Evolutionary conservation across 2,888 invertebrate species (phyloP), one percentile per base, ranked within the genome.

Genomic region (Argynnis bischoffii): DNA sequence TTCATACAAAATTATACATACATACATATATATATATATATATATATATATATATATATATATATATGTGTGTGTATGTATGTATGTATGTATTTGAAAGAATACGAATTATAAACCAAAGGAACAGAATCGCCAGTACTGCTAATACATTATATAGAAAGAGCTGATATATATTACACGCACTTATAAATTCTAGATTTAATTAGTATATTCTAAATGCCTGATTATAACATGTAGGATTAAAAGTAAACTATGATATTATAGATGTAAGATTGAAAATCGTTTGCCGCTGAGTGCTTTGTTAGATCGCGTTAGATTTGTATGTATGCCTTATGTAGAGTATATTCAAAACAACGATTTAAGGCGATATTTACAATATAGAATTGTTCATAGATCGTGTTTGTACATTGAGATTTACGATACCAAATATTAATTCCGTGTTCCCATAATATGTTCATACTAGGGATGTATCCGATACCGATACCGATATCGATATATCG

Each of bases 201-300:
- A 48, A 8, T 3, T 21, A 15, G 15, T 46, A 57, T 41, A 26
- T 18, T 18, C 8, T 21, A 51, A 61, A 61, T 35, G 60, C 51
- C 60, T 61, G 50, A 51, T 26, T 26, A 51, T 61, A 35, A 48
- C 48, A 16, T 13, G 31, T 50, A 35, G 50, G 18, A 31, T 50
- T 31, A 14, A 50, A 50, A 14, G 6, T 13, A 50, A 41, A 18
- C 35, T 61, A 31, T 51, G 16, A 50, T 14, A n/a, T 57, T n/a
- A 35, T 60, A 55, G 14, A 0, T 11, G 14, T 60, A 66, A 66
- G 48, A 13, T 50, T 61, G 13, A 35, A 55, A 60, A 51, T 57
- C 46, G 31, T 66, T 66, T 66, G 54, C 66, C 66, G 59, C 66
- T 47, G 54, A 60, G 66, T 66, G 66, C 66, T 66, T 66, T 66